Percentiles rank a stretch among this genome's conserved stretches.
phyloP scores from a whole-genome alignment of 2,888 invertebrate genomes.

The Celastrina argiolus region DNA sequence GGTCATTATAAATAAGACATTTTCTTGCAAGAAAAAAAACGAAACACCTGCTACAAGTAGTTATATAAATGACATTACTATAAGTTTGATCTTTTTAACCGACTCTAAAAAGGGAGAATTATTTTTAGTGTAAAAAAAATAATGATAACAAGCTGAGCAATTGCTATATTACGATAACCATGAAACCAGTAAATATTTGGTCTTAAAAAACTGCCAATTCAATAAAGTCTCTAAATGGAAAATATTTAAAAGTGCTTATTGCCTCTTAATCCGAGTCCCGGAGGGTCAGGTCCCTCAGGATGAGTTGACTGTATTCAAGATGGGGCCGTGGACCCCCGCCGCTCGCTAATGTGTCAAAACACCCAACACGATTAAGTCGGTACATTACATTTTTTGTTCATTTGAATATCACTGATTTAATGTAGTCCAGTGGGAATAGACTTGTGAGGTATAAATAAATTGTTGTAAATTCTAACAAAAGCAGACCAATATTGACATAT shows the following conservation, averaged over 20 bases:
- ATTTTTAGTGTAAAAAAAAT: background rate
- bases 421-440: background rate
- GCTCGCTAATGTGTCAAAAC: conserved; percentile 69
- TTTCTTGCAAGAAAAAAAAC: background rate
- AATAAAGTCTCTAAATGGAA: background rate
- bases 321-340: conserved; percentile 49
- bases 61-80: background rate
- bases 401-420: conserved; percentile 18
- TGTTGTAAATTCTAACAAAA: background rate
- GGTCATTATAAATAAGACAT: background rate
- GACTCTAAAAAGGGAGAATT: background rate
- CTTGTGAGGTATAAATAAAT: background rate
- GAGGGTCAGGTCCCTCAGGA: conserved; percentile 47
- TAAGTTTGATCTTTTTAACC: background rate
- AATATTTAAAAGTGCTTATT: conserved; percentile 24
- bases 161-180: too few species aligned
- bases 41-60: background rate
- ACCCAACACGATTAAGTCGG: conserved; percentile 59
- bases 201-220: conserved; percentile 2
- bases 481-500: background rate
- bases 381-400: conserved; percentile 24
- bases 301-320: conserved; percentile 65
- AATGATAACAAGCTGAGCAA: too few species aligned
- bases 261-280: conserved; percentile 24
- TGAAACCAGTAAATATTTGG: background rate